Conservation (phyloP, 2,888 invertebrate genomes). For the Phasia obesa region DNA sequence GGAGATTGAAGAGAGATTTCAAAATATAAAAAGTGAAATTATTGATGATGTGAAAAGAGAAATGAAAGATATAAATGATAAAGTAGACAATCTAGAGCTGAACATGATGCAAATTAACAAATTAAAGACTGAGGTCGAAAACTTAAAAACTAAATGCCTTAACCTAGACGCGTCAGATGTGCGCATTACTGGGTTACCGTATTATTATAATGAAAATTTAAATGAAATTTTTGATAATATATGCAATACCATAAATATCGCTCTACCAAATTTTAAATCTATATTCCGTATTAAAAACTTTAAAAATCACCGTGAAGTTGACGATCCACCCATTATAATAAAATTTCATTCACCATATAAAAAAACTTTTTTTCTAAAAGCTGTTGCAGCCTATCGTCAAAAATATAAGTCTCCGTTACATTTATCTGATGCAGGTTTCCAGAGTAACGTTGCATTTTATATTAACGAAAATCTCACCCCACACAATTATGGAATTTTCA, state of each 20-base stretch:
- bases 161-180: background rate
- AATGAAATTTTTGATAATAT: too few relatives aligned
- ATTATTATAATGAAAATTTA: too few relatives aligned
- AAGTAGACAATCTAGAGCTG: background rate
- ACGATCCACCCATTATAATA: too few relatives aligned
- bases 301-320: constrained; percentile 10
- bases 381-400: background rate
- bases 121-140: background rate
- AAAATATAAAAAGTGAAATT: background rate
- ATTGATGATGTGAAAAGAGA: too few relatives aligned
- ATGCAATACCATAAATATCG: background rate
- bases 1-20: constrained; percentile 2
- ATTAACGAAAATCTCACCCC: constrained; percentile 1
- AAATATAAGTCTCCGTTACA: background rate
- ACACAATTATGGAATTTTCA: too few relatives aligned
- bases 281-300: constrained; percentile 5
- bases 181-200: background rate
- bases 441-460: background rate
- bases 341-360: background rate
- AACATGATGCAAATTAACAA: background rate
- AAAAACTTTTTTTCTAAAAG: background rate
- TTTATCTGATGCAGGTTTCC: background rate
- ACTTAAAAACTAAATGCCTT: background rate
- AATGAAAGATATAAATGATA: constrained; percentile 15
- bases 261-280: constrained; percentile 1